Evolutionary conservation across 2,797 vertebrate species (phyloP).

Genomic region (Stomatorhinus walkeri): DNA sequence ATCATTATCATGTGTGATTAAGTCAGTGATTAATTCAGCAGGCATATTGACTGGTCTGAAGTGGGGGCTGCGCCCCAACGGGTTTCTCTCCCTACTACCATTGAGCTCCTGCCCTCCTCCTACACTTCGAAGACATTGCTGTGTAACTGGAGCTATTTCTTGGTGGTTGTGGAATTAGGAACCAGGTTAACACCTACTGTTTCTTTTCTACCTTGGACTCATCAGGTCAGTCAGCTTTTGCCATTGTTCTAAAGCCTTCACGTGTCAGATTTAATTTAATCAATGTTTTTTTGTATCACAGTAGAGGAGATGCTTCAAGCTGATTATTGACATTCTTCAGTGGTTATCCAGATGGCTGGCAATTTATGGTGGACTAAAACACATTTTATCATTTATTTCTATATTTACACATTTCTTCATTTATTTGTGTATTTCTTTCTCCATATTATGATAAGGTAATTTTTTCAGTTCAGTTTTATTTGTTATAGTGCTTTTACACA

Average conservation of each 20-base stretch:
- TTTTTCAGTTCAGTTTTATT: background rate
- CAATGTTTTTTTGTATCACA: background rate
- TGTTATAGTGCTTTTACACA: background rate
- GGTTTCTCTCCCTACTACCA: background rate
- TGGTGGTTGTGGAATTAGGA: background rate
- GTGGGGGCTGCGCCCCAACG: background rate
- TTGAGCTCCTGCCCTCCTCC: background rate
- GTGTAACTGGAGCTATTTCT: background rate
- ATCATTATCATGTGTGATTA: background rate
- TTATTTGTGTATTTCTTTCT: background rate
- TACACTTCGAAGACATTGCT: background rate
- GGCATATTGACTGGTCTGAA: background rate
- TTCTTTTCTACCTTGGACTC: background rate
- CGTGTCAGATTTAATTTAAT: background rate
- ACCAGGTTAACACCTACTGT: background rate
- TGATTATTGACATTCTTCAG: background rate
- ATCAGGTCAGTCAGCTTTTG: background rate
- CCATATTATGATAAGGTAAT: background rate
- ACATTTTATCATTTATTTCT: background rate
- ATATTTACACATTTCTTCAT: background rate
- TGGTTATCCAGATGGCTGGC: too few species aligned
- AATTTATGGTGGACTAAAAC: background rate
- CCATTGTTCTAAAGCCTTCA: background rate
- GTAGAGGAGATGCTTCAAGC: background rate
- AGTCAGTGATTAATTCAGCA: background rate